These are phyloP conservation scores for Acleris sparsana DNA, from an alignment of 2,888 invertebrate genomes.

Conservation along the genomic window DNA sequence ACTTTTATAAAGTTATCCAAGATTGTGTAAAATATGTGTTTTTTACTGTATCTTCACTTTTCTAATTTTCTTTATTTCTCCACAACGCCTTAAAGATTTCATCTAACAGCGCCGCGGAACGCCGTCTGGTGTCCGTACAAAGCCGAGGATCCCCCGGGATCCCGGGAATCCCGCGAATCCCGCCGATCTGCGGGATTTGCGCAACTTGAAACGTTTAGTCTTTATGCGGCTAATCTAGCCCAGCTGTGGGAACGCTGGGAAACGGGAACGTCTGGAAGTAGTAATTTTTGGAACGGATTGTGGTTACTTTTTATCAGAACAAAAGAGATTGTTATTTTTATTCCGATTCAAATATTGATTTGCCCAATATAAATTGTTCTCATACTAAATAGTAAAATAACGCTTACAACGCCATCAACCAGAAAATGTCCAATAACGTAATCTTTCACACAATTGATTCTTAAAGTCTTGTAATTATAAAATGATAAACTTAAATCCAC, in stretches of 20 bases:
- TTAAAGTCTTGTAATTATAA: too few species aligned
- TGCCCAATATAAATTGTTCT: too few species aligned
- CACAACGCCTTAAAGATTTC: slow-evolving; percentile 28
- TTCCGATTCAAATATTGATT: too few species aligned
- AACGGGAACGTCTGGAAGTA: not conserved
- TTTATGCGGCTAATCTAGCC: slow-evolving; percentile 31
- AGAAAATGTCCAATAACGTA: too few species aligned
- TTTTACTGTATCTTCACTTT: not conserved
- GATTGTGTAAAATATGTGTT: too few species aligned
- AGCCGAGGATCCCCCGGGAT: slow-evolving; percentile 29
- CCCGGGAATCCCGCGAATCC: slow-evolving; percentile 20
- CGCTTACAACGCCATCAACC: too few species aligned
- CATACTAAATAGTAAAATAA: too few species aligned
- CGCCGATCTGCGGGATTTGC: slow-evolving; percentile 34
- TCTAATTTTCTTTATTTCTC: slow-evolving; percentile 1
- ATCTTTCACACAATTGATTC: too few species aligned
- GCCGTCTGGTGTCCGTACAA: slow-evolving; percentile 33
- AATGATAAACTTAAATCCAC: not conserved
- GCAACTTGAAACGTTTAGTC: slow-evolving; percentile 34
- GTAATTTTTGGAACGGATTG: not conserved
- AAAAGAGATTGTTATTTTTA: too few species aligned
- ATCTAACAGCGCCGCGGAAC: slow-evolving; percentile 28
- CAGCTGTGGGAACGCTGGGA: slow-evolving; percentile 8
- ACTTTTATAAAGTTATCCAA: too few species aligned
- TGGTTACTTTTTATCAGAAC: too few species aligned